These are phyloP conservation scores for Amblyjoppa proteus DNA, from an alignment of 2,888 invertebrate species.

Conservation along the genomic window DNA sequence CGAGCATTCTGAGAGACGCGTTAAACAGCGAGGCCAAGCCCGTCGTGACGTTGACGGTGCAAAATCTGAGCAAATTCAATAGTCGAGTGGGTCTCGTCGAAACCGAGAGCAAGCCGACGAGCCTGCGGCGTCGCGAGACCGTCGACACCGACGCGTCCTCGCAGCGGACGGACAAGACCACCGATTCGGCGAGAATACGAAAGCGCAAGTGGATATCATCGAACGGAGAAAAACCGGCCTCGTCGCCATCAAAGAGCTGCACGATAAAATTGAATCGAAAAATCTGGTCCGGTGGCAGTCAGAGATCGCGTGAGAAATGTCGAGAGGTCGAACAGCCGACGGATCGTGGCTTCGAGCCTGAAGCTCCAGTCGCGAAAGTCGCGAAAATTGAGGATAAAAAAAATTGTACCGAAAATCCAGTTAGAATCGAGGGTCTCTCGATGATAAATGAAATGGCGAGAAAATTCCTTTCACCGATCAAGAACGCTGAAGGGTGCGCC, in stretches of 20 bases:
- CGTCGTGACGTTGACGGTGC: slow-evolving; percentile 25
- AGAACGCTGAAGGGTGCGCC: background rate
- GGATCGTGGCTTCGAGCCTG: background rate
- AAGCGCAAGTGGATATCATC: slow-evolving; percentile 39
- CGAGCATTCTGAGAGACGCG: too few relatives aligned
- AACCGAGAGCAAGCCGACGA: background rate
- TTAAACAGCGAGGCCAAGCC: background rate
- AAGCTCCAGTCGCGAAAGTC: background rate
- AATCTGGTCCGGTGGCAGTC: background rate
- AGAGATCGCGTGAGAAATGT: background rate
- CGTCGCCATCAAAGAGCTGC: background rate
- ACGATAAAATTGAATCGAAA: slow-evolving; percentile 42
- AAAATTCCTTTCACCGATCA: slow-evolving; percentile 13
- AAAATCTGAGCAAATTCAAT: slow-evolving; percentile 48
- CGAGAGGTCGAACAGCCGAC: background rate
- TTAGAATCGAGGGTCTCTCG: background rate
- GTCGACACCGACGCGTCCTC: background rate
- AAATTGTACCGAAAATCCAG: background rate
- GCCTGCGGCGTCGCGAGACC: background rate
- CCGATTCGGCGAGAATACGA: background rate
- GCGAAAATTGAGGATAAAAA: background rate
- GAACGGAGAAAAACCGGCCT: background rate
- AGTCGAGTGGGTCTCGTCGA: background rate
- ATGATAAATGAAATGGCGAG: slow-evolving; percentile 19
- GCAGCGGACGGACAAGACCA: background rate